phyloP scores from a whole-genome alignment of 1,140 invertebrate species.

The Ostrea denselamellosa region DNA sequence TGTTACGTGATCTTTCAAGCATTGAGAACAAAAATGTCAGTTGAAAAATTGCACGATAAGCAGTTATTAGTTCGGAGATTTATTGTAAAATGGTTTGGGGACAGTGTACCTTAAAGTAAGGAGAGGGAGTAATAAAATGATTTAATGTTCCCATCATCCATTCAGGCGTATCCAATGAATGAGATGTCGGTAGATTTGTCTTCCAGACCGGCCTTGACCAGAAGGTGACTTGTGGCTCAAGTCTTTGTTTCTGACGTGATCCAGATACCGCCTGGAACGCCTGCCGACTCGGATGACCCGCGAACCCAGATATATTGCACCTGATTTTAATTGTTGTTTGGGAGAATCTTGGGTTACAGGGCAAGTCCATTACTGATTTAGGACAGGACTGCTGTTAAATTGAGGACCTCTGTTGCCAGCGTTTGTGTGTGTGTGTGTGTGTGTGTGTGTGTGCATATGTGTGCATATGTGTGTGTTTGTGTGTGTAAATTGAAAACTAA shows the following conservation, averaged over 20 bases:
- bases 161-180: background rate
- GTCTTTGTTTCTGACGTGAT: background rate
- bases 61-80: background rate
- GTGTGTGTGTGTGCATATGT: background rate
- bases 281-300: background rate
- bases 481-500: background rate
- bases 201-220: constrained; percentile 13
- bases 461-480: too few species aligned
- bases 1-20: background rate
- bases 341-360: background rate
- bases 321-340: background rate
- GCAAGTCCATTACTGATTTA: background rate
- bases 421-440: background rate
- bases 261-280: background rate
- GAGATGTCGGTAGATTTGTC: constrained; percentile 21
- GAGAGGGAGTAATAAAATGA: background rate
- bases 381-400: background rate
- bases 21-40: background rate
- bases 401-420: background rate
- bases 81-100: background rate
- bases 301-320: background rate
- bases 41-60: background rate
- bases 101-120: background rate
- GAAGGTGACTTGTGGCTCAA: background rate
- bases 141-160: background rate